Evolutionary conservation across 2,888 invertebrate genomes (phyloP).

Genomic region (Brachyptera risi): DNA sequence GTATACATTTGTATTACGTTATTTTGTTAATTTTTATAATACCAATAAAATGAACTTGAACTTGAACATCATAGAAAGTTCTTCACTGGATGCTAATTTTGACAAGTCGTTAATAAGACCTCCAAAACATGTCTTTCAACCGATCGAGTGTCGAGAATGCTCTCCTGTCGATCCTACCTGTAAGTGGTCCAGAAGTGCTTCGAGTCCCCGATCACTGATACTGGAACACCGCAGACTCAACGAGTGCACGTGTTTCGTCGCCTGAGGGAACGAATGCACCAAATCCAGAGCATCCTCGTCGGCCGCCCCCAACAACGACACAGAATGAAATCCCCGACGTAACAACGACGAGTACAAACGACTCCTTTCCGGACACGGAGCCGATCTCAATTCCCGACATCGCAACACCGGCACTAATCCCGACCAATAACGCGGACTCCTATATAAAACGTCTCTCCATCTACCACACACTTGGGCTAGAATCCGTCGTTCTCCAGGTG

Average conservation of each 20-base stretch:
- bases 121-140: no score
- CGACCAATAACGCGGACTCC: slow-evolving; percentile 82
- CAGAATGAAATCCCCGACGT: slow-evolving; percentile 78
- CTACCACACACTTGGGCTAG: slow-evolving; percentile 80
- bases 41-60: no score
- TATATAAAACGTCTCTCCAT: slow-evolving; percentile 87
- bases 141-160: no score
- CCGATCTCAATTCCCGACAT: slow-evolving; percentile 72
- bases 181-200: slow-evolving; percentile 81
- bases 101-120: no score
- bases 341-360: slow-evolving; percentile 77
- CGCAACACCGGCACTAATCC: slow-evolving; percentile 81
- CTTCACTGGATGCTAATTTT: no score
- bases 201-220: slow-evolving; percentile 85
- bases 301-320: slow-evolving; percentile 78
- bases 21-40: no score
- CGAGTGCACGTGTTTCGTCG: slow-evolving; percentile 78
- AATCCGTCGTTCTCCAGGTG: slow-evolving; percentile 68
- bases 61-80: no score
- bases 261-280: slow-evolving; percentile 77
- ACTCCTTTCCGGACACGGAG: slow-evolving; percentile 42
- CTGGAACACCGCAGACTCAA: slow-evolving; percentile 84
- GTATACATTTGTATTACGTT: no score
- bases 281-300: slow-evolving; percentile 88
- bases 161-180: slow-evolving; percentile 71